Evolutionary conservation across 2,797 vertebrate species (phyloP).

Genomic region (Syngnathus rostellatus): DNA sequence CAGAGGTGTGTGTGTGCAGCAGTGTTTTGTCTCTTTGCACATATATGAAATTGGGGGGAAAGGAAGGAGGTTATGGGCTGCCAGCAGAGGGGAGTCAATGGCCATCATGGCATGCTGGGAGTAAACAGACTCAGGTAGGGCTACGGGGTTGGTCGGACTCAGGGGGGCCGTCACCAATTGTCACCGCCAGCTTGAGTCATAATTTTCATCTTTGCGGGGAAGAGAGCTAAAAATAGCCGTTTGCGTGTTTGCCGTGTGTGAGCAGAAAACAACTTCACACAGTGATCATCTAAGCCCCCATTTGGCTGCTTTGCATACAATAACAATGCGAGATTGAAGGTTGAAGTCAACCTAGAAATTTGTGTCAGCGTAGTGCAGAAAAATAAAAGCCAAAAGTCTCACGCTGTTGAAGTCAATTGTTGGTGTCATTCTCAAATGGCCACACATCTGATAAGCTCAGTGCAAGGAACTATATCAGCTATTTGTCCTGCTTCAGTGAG

Average conservation of each 20-base stretch:
- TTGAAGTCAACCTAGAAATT: neutral
- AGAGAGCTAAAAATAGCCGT: constrained; percentile 54
- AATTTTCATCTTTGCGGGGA: constrained; percentile 56
- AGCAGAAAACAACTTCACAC: constrained; percentile 10
- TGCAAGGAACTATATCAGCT: neutral
- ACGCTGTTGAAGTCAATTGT: neutral
- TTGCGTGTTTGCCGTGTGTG: constrained; percentile 9
- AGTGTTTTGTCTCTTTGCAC: constrained; percentile 60
- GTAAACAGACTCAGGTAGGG: constrained; percentile 44
- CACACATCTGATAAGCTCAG: neutral
- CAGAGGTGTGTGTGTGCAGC: constrained; percentile 76
- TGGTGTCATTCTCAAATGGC: neutral
- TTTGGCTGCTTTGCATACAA: neutral
- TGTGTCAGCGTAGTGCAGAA: neutral
- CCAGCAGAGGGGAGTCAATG: constrained; percentile 26
- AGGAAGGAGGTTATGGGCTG: constrained; percentile 24
- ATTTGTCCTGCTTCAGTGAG: neutral
- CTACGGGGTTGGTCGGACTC: constrained; percentile 31
- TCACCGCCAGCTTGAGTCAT: constrained; percentile 62
- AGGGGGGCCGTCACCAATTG: constrained; percentile 65
- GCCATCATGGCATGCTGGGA: constrained; percentile 47
- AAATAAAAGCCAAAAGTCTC: neutral
- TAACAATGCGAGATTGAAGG: neutral
- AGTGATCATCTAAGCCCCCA: neutral
- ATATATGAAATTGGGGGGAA: constrained; percentile 23